These are phyloP conservation scores for Centroberyx gerrardi DNA, from an alignment of 2,797 vertebrate species.

Conservation along the genomic window DNA sequence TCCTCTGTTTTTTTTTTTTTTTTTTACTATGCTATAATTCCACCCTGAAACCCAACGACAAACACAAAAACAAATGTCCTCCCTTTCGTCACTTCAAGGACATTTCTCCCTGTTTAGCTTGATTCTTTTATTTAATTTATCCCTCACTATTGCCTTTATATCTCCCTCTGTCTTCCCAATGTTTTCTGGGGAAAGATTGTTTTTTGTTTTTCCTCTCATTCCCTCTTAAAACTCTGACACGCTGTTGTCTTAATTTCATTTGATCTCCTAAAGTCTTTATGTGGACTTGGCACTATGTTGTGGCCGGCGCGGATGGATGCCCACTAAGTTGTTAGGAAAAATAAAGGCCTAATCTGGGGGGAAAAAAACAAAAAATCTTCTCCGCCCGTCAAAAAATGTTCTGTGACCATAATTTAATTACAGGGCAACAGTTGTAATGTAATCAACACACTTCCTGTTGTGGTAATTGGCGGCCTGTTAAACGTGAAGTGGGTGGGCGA, in stretches of 20 bases:
- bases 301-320: slow-evolving; percentile 39
- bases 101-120: slow-evolving; percentile 28
- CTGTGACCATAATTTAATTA: slow-evolving; percentile 76
- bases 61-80: slow-evolving; percentile 48
- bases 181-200: not conserved
- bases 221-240: slow-evolving; percentile 46
- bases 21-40: slow-evolving; percentile 66
- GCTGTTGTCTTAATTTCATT: slow-evolving; percentile 64
- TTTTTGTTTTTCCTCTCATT: slow-evolving; percentile 2
- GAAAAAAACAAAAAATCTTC: slow-evolving; percentile 6
- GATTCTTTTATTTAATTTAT: not conserved
- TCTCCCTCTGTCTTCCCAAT: not conserved
- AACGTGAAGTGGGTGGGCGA: slow-evolving; percentile 68
- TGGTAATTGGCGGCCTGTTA: slow-evolving; percentile 70
- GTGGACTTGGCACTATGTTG: slow-evolving; percentile 35
- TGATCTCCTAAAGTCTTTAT: slow-evolving; percentile 59
- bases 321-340: slow-evolving; percentile 46
- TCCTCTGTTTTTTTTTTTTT: slow-evolving; percentile 61
- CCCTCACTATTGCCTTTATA: not conserved
- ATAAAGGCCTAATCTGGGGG: slow-evolving; percentile 10
- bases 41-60: slow-evolving; percentile 57
- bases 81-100: slow-evolving; percentile 40
- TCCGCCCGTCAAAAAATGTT: slow-evolving; percentile 47
- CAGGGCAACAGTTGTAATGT: slow-evolving; percentile 81
- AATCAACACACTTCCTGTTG: slow-evolving; percentile 84